phyloP scores from a whole-genome alignment of 2,888 invertebrate genomes.

The Chrysodeixis includens region DNA sequence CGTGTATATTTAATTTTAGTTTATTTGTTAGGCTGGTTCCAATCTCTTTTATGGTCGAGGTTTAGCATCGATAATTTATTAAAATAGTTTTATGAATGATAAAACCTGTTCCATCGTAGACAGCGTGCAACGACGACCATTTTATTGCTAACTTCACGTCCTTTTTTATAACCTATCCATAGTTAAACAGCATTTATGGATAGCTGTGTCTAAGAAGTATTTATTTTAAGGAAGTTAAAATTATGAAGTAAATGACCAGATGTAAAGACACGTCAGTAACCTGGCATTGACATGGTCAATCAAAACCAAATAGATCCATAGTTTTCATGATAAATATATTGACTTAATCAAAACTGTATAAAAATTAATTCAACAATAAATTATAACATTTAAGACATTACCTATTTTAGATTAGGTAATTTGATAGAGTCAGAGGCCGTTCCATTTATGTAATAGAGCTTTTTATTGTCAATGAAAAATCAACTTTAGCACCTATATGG shows the following conservation, averaged over 20 bases:
- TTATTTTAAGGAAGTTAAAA: neutral
- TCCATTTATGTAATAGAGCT: neutral
- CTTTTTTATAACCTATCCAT: slow-evolving; percentile 64
- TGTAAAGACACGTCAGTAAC: neutral
- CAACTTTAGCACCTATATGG: neutral
- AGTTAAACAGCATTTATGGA: slow-evolving; percentile 18
- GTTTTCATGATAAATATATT: neutral
- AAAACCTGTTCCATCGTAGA: slow-evolving; percentile 77
- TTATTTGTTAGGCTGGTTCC: slow-evolving; percentile 87
- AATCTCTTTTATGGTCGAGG: slow-evolving; percentile 85
- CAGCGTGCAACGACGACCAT: slow-evolving; percentile 64
- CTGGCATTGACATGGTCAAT: neutral
- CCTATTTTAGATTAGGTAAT: neutral
- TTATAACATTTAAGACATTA: neutral
- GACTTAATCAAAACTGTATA: neutral
- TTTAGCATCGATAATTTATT: slow-evolving; percentile 86
- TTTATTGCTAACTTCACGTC: slow-evolving; percentile 69
- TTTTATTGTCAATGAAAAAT: neutral
- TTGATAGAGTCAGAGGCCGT: slow-evolving; percentile 2
- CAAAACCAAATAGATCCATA: neutral
- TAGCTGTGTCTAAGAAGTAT: slow-evolving; percentile 23
- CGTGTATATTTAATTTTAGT: slow-evolving; percentile 89
- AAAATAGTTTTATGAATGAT: slow-evolving; percentile 87
- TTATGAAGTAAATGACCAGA: neutral
- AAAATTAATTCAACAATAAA: neutral